These are phyloP conservation scores for Podargus strigoides DNA, from an alignment of 2,797 vertebrate genomes.

Conservation along the genomic window DNA sequence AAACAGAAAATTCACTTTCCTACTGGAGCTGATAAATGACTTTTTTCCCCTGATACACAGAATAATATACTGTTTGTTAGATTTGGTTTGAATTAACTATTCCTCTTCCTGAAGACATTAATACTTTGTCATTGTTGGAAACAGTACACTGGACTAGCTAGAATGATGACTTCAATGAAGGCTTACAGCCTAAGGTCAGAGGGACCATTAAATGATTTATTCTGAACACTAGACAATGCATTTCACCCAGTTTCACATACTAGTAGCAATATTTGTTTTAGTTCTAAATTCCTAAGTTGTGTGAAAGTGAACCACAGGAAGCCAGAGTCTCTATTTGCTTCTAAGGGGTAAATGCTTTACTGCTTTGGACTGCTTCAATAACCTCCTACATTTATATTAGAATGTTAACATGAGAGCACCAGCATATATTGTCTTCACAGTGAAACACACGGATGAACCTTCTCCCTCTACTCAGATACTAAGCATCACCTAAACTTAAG, in stretches of 20 bases:
- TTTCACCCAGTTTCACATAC: neutral
- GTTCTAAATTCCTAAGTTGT: neutral
- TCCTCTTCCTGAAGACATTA: neutral
- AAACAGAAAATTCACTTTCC: neutral
- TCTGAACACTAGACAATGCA: neutral
- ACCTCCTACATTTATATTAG: neutral
- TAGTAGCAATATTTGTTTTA: neutral
- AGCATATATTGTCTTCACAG: neutral
- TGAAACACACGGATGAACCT: neutral
- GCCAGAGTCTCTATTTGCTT: neutral
- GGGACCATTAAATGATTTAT: neutral
- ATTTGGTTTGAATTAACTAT: neutral
- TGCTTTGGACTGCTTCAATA: neutral
- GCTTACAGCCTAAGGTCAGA: neutral
- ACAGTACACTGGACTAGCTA: neutral
- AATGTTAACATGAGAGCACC: neutral
- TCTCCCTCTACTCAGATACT: accelerated
- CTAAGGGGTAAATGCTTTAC: neutral
- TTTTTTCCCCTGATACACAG: neutral
- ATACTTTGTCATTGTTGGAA: neutral
- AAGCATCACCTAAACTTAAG: neutral
- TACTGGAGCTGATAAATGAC: neutral
- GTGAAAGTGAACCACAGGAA: neutral
- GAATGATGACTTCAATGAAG: neutral
- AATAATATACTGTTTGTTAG: neutral